Evolutionary conservation across 2,888 invertebrate genomes (phyloP).

Genomic region (Xylophagus ater): DNA sequence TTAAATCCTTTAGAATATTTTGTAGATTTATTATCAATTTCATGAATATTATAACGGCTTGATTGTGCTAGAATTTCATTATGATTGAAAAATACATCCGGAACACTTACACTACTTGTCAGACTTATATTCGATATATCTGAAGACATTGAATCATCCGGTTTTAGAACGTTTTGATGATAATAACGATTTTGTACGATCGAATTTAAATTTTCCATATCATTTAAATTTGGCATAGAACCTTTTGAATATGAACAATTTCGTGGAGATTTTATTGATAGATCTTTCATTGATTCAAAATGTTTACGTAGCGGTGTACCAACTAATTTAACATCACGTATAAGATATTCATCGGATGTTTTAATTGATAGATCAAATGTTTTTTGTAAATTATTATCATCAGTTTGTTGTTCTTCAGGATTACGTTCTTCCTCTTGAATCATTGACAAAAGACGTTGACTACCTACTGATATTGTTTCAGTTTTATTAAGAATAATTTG

Average conservation of each 20-base stretch:
- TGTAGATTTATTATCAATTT: constrained; percentile 18
- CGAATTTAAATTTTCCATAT: constrained; percentile 32
- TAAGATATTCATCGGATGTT: constrained; percentile 22
- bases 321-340: constrained; percentile 31
- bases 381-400: constrained; percentile 4
- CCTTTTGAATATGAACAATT: constrained; percentile 28
- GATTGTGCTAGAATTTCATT: constrained; percentile 38
- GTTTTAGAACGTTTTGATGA: constrained; percentile 7
- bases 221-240: constrained; percentile 39
- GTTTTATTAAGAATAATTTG: constrained; percentile 27
- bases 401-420: background rate
- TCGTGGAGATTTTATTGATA: constrained; percentile 25
- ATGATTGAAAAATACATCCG: constrained; percentile 32
- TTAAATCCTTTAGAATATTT: background rate
- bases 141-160: constrained; percentile 16
- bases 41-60: constrained; percentile 36
- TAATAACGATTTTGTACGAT: constrained; percentile 39
- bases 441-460: constrained; percentile 26
- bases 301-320: constrained; percentile 35
- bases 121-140: constrained; percentile 22
- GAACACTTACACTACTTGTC: constrained; percentile 25
- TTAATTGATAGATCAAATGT: constrained; percentile 12
- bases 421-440: constrained; percentile 30
- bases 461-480: constrained; percentile 24
- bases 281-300: constrained; percentile 35